phyloP scores from a whole-genome alignment of 2,888 invertebrate species.

The Leucophenga montana region DNA sequence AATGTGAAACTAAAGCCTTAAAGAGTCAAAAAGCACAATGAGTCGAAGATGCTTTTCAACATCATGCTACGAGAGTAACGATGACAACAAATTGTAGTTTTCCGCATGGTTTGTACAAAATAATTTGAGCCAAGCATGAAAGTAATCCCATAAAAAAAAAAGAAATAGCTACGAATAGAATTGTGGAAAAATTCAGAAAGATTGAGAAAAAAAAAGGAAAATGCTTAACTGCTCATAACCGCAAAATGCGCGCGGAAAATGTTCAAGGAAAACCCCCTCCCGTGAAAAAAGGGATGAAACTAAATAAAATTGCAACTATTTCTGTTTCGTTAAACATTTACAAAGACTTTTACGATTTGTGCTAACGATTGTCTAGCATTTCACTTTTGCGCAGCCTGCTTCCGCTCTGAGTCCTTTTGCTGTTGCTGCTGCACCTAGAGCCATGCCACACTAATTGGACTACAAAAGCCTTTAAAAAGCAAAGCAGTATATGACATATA shows the following conservation, averaged over 20 bases:
- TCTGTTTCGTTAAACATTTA: slow-evolving; percentile 28
- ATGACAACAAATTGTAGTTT: slow-evolving; percentile 24
- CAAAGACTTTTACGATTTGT: background rate
- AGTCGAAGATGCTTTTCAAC: no score
- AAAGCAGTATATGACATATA: background rate
- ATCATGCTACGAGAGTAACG: background rate
- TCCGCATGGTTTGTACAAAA: slow-evolving; percentile 46
- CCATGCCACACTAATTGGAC: slow-evolving; percentile 17
- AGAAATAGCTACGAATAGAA: no score
- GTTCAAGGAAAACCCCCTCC: background rate
- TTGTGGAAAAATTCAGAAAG: slow-evolving; percentile 20
- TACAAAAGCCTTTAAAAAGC: slow-evolving; percentile 13
- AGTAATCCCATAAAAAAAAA: slow-evolving; percentile 46
- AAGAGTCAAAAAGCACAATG: background rate
- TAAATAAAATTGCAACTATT: slow-evolving; percentile 27
- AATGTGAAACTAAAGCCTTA: background rate
- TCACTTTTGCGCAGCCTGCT: background rate
- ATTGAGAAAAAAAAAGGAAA: background rate
- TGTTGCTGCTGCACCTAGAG: background rate
- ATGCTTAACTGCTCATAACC: slow-evolving; percentile 22
- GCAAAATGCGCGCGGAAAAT: slow-evolving; percentile 10
- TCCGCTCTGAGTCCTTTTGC: background rate
- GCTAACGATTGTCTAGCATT: background rate
- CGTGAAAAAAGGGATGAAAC: slow-evolving; percentile 24
- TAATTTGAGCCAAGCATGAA: slow-evolving; percentile 45